Percentiles rank a stretch among this genome's conserved stretches.
Conservation (phyloP, 2,797 vertebrate species). For the Anguilla obscura region DNA sequence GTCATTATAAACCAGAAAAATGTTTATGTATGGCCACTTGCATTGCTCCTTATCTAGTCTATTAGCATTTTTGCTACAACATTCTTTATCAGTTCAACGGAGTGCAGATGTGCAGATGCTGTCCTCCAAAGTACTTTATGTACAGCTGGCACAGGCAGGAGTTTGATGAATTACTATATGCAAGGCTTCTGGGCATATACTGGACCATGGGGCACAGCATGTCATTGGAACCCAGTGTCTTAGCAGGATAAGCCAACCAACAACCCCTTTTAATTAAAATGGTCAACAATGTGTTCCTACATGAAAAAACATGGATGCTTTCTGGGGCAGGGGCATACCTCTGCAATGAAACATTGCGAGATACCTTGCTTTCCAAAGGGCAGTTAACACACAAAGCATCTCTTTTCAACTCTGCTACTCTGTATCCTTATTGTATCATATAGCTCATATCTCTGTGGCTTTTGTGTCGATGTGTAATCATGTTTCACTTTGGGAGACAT, state of each 20-base stretch:
- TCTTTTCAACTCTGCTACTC: not conserved
- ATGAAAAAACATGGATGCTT: not conserved
- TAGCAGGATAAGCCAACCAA: not conserved
- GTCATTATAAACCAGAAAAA: too few species aligned
- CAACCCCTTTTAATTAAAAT: not conserved
- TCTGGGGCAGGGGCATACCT: not conserved
- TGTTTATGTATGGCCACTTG: too few species aligned
- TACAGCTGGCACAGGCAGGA: not conserved
- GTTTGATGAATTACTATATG: not conserved
- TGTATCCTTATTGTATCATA: not conserved
- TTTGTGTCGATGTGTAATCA: not conserved
- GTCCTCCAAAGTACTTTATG: not conserved
- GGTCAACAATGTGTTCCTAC: not conserved
- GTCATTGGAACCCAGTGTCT: not conserved
- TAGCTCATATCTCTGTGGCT: not conserved
- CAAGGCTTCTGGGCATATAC: not conserved
- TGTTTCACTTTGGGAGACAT: constrained; percentile 29
- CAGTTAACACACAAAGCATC: not conserved
- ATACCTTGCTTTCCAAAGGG: not conserved
- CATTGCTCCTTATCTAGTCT: too few species aligned
- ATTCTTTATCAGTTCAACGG: not conserved
- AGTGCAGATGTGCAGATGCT: too few species aligned
- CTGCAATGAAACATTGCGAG: not conserved
- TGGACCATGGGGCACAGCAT: not conserved
- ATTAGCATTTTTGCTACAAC: too few species aligned